A percentile compares a stretch with the other conserved stretches of the same genome.
These are phyloP conservation scores for Chromoteleia sp. DNA, from an alignment of 2,888 invertebrate species.

Conservation along the genomic window DNA sequence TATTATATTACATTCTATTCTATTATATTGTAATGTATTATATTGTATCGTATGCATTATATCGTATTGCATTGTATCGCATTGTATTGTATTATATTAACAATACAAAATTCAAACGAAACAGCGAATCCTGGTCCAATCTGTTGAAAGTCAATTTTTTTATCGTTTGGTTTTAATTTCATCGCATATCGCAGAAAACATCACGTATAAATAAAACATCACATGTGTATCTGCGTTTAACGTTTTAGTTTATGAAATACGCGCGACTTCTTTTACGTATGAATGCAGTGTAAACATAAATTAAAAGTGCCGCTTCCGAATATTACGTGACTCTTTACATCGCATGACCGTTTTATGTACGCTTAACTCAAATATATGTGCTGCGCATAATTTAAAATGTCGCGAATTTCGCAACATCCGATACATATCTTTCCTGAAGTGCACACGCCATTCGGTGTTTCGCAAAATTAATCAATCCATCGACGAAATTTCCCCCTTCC, in stretches of 20 bases:
- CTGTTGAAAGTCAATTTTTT: background rate
- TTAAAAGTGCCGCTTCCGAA: constrained; percentile 52
- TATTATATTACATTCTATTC: too few relatives aligned
- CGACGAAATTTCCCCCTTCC: too few relatives aligned
- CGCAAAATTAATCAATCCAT: too few relatives aligned
- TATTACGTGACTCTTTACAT: constrained; percentile 59
- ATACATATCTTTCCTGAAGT: constrained; percentile 34
- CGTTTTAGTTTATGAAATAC: constrained; percentile 51
- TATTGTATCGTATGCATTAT: too few relatives aligned
- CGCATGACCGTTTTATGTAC: constrained; percentile 55
- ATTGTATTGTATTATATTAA: too few relatives aligned
- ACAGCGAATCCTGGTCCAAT: background rate
- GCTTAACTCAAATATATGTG: constrained; percentile 44
- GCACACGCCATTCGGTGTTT: too few relatives aligned
- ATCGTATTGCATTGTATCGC: too few relatives aligned
- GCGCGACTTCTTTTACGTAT: constrained; percentile 36
- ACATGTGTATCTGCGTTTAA: constrained; percentile 14
- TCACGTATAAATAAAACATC: constrained; percentile 16
- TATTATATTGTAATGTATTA: too few relatives aligned
- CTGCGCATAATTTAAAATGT: constrained; percentile 36
- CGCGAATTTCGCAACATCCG: constrained; percentile 14
- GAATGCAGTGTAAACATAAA: constrained; percentile 54
- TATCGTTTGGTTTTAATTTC: constrained; percentile 4
- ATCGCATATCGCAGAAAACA: constrained; percentile 7
- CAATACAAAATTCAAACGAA: too few relatives aligned